Evolutionary conservation across 2,113 vertebrate species (phyloP).

Genomic region (Acinonyx jubatus): DNA sequence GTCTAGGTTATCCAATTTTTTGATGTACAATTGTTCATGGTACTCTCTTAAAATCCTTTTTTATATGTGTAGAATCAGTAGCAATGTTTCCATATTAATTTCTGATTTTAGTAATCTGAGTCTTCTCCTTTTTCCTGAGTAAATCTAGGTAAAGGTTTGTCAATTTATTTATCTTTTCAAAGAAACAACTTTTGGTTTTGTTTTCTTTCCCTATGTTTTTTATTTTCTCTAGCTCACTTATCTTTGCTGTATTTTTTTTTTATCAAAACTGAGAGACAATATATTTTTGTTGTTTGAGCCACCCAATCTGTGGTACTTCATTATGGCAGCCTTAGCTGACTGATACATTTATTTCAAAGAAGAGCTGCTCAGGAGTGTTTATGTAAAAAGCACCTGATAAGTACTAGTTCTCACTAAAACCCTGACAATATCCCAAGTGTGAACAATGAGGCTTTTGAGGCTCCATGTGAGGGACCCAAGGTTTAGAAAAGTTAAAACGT

Average conservation of each 20-base stretch:
- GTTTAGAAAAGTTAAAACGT: not conserved
- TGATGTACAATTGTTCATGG: not conserved
- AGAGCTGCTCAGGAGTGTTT: not conserved
- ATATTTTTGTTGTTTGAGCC: not conserved
- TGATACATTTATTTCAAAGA: not conserved
- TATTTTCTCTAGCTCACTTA: not conserved
- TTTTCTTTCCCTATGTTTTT: not conserved
- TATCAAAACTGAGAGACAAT: not conserved
- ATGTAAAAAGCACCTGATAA: not conserved
- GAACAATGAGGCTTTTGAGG: not conserved
- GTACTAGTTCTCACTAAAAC: not conserved
- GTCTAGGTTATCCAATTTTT: not conserved
- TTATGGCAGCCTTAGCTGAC: not conserved
- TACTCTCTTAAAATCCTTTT: not conserved
- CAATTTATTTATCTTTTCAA: not conserved
- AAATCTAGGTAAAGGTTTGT: not conserved
- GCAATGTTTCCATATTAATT: not conserved
- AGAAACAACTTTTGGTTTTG: not conserved
- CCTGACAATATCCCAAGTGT: not conserved
- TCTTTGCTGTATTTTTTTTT: not conserved
- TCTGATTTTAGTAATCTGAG: not conserved
- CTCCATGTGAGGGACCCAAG: not conserved
- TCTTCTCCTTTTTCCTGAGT: not conserved
- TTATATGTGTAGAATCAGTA: not conserved
- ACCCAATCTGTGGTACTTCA: not conserved